These are phyloP conservation scores for Eilema sororculum DNA, from an alignment of 2,888 invertebrate genomes.

Conservation along the genomic window DNA sequence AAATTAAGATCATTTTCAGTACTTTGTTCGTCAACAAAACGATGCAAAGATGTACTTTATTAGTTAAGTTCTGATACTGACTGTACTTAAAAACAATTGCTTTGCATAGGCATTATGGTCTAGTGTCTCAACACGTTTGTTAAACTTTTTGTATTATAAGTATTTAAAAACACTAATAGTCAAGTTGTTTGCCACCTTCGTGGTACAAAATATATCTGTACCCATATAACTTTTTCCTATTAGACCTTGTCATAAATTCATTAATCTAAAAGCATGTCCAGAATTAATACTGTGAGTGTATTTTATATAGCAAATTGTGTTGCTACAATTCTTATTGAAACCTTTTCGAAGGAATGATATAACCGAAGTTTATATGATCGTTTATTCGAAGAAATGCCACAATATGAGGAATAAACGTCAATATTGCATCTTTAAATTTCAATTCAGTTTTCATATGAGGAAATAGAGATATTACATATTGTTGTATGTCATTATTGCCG, in stretches of 20 bases:
- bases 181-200: not conserved
- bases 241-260: not conserved
- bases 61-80: no score
- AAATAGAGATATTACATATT: constrained; percentile 32
- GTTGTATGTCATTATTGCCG: constrained; percentile 25
- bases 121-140: no score
- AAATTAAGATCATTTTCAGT: no score
- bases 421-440: constrained; percentile 44
- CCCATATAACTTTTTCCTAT: not conserved
- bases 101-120: no score
- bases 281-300: constrained; percentile 9
- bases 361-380: constrained; percentile 22
- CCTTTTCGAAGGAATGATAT: constrained; percentile 27
- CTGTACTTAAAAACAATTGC: no score
- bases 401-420: constrained; percentile 32
- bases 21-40: no score
- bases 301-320: constrained; percentile 24
- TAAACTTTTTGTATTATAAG: no score
- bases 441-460: constrained; percentile 29
- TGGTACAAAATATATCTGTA: not conserved
- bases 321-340: constrained; percentile 31
- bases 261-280: not conserved
- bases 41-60: no score
- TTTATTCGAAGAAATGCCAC: constrained; percentile 25
- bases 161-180: no score